These are phyloP conservation scores for Gastrophysa polygoni DNA, from an alignment of 2,888 invertebrate species.

Conservation along the genomic window DNA sequence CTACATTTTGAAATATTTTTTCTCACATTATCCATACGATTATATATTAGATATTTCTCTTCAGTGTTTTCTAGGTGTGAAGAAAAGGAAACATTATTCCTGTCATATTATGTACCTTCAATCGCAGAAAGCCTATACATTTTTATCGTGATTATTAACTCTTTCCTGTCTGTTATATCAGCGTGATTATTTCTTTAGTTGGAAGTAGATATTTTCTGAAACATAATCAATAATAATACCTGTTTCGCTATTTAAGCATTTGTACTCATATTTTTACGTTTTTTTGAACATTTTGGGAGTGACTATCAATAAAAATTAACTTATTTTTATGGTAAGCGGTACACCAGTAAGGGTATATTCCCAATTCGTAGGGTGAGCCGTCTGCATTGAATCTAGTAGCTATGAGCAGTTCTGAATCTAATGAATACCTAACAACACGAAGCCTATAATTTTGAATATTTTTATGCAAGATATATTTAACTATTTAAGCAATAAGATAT, in stretches of 20 bases:
- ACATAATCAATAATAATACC: background rate
- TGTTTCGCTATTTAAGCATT: conserved; percentile 1
- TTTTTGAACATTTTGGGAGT: background rate
- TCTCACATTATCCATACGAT: no score
- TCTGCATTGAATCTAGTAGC: background rate
- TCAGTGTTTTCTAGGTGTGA: background rate
- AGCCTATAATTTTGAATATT: conserved; percentile 38
- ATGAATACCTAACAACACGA: conserved; percentile 21
- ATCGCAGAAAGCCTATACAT: background rate
- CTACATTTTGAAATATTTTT: no score
- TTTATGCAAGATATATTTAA: conserved; percentile 38
- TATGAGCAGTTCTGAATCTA: conserved; percentile 21
- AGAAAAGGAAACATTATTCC: background rate
- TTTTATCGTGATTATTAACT: conserved; percentile 7
- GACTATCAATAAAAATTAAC: background rate
- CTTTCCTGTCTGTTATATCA: conserved; percentile 13
- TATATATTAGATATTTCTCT: no score
- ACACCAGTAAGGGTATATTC: background rate
- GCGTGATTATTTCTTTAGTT: conserved; percentile 7
- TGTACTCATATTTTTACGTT: conserved; percentile 5
- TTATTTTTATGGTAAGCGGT: background rate
- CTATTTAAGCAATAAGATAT: conserved; percentile 41
- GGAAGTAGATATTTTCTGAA: conserved; percentile 5
- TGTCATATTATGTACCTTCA: background rate
- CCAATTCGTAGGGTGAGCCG: background rate